Percentiles rank a stretch among this genome's conserved stretches.
Evolutionary conservation across 2,797 vertebrate species (phyloP).

Genomic region (Karalla daura): DNA sequence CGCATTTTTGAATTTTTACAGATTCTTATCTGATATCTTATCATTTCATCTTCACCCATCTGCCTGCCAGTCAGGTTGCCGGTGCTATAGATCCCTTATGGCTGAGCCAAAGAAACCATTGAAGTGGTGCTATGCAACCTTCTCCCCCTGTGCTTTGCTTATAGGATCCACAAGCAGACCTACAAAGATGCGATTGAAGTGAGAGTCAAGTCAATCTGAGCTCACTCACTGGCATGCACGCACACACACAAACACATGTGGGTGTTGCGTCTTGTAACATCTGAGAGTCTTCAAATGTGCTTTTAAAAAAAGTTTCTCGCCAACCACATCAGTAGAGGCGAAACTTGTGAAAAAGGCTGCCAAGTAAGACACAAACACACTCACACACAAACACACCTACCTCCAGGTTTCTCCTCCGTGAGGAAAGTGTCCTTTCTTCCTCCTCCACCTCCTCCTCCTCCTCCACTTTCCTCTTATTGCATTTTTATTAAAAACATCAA

Average conservation of each 20-base stretch:
- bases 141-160: slow-evolving; percentile 71
- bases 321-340: slow-evolving; percentile 78
- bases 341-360: slow-evolving; percentile 79
- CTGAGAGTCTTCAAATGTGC: slow-evolving; percentile 80
- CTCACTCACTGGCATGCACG: slow-evolving; percentile 54
- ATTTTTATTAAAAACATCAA: slow-evolving; percentile 80
- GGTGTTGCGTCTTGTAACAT: slow-evolving; percentile 81
- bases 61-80: slow-evolving; percentile 71
- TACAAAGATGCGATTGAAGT: slow-evolving; percentile 80
- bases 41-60: slow-evolving; percentile 64
- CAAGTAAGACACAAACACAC: slow-evolving; percentile 71
- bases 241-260: slow-evolving; percentile 69
- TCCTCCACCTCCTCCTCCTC: slow-evolving; percentile 37
- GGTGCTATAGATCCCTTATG: slow-evolving; percentile 72
- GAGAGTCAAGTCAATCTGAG: slow-evolving; percentile 80
- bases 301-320: slow-evolving; percentile 82
- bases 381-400: slow-evolving; percentile 58
- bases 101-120: slow-evolving; percentile 66
- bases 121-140: slow-evolving; percentile 71
- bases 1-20: slow-evolving; percentile 60
- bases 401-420: slow-evolving; percentile 66
- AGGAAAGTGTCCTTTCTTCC: slow-evolving; percentile 62
- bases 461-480: slow-evolving; percentile 51
- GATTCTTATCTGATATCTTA: slow-evolving; percentile 66
- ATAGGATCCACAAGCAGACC: slow-evolving; percentile 78